Evolutionary conservation across 2,888 invertebrate genomes (phyloP), one percentile per base, ranked within the genome.

Genomic region (Drosophila mimica): DNA sequence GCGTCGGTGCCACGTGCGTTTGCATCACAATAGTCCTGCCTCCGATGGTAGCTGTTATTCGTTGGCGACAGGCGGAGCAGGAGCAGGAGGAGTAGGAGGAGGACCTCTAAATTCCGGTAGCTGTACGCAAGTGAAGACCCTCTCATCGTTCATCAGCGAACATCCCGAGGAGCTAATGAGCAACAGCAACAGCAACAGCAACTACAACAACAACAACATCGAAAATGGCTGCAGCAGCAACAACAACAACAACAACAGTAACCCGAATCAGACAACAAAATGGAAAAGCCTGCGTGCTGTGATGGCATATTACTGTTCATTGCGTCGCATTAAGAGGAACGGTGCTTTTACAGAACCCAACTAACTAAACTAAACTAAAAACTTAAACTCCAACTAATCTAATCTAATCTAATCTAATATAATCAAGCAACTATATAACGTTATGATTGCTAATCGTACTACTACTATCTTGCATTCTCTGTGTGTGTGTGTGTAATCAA

Each of bases 321-420:
- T 97, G 93, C 95, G 97, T 94, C 96, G 97, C 94, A 97, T 97
- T 94, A 97, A 97, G 96, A 97, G 97, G 97, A 97, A 95, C 94
- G 95, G 90, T 91, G 88, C 88, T 80, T 83, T 83, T 84, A 78
- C 61, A 83, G 56, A 74, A 64, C 52, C 66, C 70, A 71, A 72
- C 58, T 74, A 56, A 65, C 54, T 46, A 60, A 52, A 51, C 58
- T 51, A 57, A 52, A 61, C 43, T 66, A 61, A 36, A 30, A 61
- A 57, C 52, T 49, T 30, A 51, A 36, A 58, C 36, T 33, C 25
- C 25, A 25, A 51, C 53, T 58, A 20, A 57, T 20, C 54, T 46
- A 40, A 65, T 25, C 59, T 20, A 40, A 17, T 58, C n/a, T 40
- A 40, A 76, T 28, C 34, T 60, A 57, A 74, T 66, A 62, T 59